A percentile compares a stretch with the other conserved stretches of the same genome.
Conservation (phyloP, 2,797 vertebrate genomes). For the Strix occidentalis region DNA sequence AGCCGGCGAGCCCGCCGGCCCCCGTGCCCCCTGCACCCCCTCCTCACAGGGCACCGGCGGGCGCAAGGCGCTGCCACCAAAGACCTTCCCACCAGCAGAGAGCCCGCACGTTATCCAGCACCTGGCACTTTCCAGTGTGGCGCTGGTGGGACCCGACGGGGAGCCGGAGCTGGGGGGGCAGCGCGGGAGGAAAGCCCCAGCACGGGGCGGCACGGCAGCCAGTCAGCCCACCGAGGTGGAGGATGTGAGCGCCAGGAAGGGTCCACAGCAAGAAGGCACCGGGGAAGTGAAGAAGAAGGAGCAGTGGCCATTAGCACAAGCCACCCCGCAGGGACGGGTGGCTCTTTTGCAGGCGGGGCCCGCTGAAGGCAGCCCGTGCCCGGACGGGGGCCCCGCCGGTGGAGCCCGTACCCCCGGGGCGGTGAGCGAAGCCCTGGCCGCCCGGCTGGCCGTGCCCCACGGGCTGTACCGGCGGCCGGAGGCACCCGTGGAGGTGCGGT, state of each 20-base stretch:
- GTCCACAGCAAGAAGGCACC: constrained; percentile 47
- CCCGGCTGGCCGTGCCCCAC: constrained; percentile 55
- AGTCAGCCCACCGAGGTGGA: constrained; percentile 27
- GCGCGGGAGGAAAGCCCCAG: constrained; percentile 26
- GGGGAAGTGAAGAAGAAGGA: constrained; percentile 79
- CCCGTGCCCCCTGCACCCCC: not conserved
- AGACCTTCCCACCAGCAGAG: not conserved
- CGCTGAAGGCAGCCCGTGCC: not conserved
- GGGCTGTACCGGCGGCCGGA: constrained; percentile 65
- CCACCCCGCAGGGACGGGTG: constrained; percentile 57
- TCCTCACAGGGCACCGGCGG: not conserved
- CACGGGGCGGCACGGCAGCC: constrained; percentile 12
- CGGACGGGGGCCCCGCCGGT: rapidly evolving
- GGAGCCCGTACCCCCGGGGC: not conserved
- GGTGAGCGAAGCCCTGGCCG: not conserved
- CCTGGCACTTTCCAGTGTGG: constrained; percentile 54
- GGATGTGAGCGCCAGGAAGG: constrained; percentile 72
- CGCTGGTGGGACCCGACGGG: constrained; percentile 45
- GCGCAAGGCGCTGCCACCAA: not conserved
- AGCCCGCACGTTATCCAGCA: constrained; percentile 62
- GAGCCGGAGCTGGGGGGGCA: constrained; percentile 29
- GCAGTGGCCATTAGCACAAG: constrained; percentile 66
- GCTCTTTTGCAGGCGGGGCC: not conserved
- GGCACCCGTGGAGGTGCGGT: constrained; percentile 55
- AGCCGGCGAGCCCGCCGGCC: constrained; percentile 50